Percentiles rank a stretch among this genome's conserved stretches.
Evolutionary conservation across 2,888 invertebrate genomes (phyloP).

Genomic region (Beris morrisii): DNA sequence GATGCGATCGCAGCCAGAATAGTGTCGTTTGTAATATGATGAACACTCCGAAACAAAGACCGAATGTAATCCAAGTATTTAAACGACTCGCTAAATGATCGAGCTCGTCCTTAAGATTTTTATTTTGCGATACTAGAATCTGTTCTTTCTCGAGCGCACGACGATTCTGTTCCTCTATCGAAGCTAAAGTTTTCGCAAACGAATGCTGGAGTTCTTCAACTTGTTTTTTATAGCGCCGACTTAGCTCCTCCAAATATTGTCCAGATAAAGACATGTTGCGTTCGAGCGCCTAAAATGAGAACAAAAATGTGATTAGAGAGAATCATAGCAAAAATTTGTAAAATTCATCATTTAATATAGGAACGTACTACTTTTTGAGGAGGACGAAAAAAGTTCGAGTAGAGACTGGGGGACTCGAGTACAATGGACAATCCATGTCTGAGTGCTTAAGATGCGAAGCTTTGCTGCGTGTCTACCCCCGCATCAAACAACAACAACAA

Average conservation of each 20-base stretch:
- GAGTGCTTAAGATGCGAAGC: too few species aligned
- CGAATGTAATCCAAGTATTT: slow-evolving; percentile 50
- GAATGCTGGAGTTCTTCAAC: slow-evolving; percentile 92
- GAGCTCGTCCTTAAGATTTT: slow-evolving; percentile 67
- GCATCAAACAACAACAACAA: too few species aligned
- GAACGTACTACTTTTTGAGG: too few species aligned
- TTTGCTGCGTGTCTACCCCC: too few species aligned
- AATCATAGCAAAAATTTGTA: too few species aligned
- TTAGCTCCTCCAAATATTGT: slow-evolving; percentile 94
- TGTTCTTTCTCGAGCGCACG: slow-evolving; percentile 74
- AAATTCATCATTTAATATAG: too few species aligned
- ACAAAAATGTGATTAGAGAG: background rate
- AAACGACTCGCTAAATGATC: slow-evolving; percentile 64
- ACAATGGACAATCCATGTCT: too few species aligned
- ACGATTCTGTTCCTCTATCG: slow-evolving; percentile 71
- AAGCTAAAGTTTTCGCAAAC: slow-evolving; percentile 74
- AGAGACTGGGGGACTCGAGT: too few species aligned
- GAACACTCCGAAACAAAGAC: slow-evolving; percentile 27
- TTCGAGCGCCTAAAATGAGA: slow-evolving; percentile 74
- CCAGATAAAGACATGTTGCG: slow-evolving; percentile 95
- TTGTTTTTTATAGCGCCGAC: slow-evolving; percentile 92
- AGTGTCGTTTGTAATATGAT: slow-evolving; percentile 32
- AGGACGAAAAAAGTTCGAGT: too few species aligned
- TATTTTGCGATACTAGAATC: slow-evolving; percentile 77
- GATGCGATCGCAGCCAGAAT: slow-evolving; percentile 27